Evolutionary conservation across 2,888 invertebrate species (phyloP).

Genomic region (Tetanocera ferruginea): DNA sequence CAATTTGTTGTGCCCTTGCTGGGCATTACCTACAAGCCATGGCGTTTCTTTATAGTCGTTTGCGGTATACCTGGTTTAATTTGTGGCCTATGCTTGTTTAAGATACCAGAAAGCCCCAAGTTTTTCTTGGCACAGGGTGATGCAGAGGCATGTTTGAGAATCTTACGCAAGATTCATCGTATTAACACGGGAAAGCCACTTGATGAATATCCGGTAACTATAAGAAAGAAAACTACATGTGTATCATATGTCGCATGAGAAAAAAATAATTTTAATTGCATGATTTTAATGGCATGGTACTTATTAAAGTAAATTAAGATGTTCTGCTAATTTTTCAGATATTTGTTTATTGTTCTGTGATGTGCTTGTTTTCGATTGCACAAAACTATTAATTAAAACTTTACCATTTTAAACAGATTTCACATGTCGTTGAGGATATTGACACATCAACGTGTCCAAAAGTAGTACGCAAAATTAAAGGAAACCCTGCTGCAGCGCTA

Average conservation of each 20-base stretch:
- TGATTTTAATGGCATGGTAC: too few species aligned
- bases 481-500: conserved; percentile 45
- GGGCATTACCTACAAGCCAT: conserved; percentile 61
- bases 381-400: too few species aligned
- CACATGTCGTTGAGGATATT: conserved; percentile 53
- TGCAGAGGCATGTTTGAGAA: conserved; percentile 55
- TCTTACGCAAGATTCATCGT: conserved; percentile 57
- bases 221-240: neutral
- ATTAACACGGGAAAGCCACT: conserved; percentile 56
- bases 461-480: conserved; percentile 13
- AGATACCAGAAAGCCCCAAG: conserved; percentile 67
- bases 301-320: too few species aligned
- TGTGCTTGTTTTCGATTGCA: too few species aligned
- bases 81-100: conserved; percentile 58
- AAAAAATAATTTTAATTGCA: too few species aligned
- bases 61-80: conserved; percentile 63
- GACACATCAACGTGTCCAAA: conserved; percentile 49
- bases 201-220: conserved; percentile 54
- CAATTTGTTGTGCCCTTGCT: conserved; percentile 56
- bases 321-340: too few species aligned
- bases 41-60: conserved; percentile 64
- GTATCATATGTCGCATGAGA: too few species aligned
- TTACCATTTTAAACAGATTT: conserved; percentile 46
- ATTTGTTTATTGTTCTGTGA: too few species aligned
- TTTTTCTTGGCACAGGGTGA: conserved; percentile 60